Evolutionary conservation across 2,888 invertebrate genomes (phyloP).

Genomic region (Acanthopleura granulata): DNA sequence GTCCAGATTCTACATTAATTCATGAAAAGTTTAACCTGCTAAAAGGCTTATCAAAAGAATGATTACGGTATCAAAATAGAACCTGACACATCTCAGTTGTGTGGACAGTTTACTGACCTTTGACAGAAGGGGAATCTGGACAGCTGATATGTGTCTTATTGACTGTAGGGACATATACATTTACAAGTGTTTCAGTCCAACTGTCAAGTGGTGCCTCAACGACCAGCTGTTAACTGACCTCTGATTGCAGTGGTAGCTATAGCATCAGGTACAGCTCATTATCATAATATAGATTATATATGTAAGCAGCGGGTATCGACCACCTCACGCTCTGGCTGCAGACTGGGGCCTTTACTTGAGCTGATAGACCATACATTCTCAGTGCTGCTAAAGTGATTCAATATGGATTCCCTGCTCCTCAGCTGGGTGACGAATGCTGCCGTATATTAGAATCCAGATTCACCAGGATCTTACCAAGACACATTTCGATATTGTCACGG

Average conservation of each 20-base stretch:
- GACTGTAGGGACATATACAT: too few relatives aligned
- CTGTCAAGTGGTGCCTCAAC: too few relatives aligned
- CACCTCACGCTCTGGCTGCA: not conserved
- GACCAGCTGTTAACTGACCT: not conserved
- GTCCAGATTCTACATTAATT: too few relatives aligned
- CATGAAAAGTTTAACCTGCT: too few relatives aligned
- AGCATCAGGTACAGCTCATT: conserved; percentile 17
- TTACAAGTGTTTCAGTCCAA: too few relatives aligned
- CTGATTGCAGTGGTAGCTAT: not conserved
- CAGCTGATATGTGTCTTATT: too few relatives aligned
- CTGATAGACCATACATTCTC: not conserved
- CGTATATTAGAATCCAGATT: not conserved
- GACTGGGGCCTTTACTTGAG: not conserved
- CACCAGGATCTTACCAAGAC: not conserved
- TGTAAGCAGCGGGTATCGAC: conserved; percentile 13
- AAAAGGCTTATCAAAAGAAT: too few relatives aligned
- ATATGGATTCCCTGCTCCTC: not conserved
- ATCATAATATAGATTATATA: conserved; percentile 19
- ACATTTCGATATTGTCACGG: not conserved
- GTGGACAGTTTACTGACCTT: too few relatives aligned
- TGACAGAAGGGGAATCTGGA: too few relatives aligned
- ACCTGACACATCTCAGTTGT: too few relatives aligned
- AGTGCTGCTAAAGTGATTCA: conserved; percentile 7
- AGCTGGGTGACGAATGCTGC: not conserved
- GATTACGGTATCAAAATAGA: too few relatives aligned